Base-by-base conservation (phyloP, 1,140 invertebrate species). In the Drosophila kikkawai region DNA sequence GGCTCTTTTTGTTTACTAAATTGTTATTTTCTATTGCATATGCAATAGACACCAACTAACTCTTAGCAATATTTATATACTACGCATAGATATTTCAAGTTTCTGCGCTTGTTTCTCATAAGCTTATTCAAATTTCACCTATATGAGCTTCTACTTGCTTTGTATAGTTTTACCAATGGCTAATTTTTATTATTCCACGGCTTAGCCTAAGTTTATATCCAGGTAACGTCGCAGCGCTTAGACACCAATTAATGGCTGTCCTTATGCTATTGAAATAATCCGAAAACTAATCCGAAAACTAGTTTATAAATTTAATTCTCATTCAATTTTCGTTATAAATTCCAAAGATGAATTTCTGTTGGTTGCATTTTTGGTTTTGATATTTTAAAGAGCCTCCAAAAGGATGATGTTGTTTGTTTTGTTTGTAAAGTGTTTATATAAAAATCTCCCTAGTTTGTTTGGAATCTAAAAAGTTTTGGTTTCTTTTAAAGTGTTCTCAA, bases 161-260 rank as follows among this genome's bases (percentile, higher is more conserved):
- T 17, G 60, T 32, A 36, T 19, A 53, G 11, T 42, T 34, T 34
- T 29, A 44, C 19, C 19, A 17, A n/a, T 9, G 26, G n/a, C 19
- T 64, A 4, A 22, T 15, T 3, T 12, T 32, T 7, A 32, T 8
- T 17, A 53, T 45, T 17, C 44, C 12, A 9, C 15, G 7, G 2
- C 1, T 42, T 1, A 45, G 12, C 32, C 47, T 15, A 34, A 76
- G 41, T 58, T 22, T 79, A 34, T 56, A 15, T 44, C 11, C 79
- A 81, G 79, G 79, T 81, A 82, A 41, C 79, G 37, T 77, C 9
- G 79, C 61, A 81, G 79, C 79, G 79, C 79, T 48, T 4, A 36
- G 56, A 65, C 76, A 59, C 12, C 44, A 15, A 2, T 36, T 39
- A 1, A 4, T 66, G 58, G 34, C 45, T 32, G 9, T 48, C 13